A percentile compares a stretch with the other conserved stretches of the same genome.
These are phyloP conservation scores for Sinhomidia bicolor DNA, from an alignment of 2,888 invertebrate species.

Conservation along the genomic window DNA sequence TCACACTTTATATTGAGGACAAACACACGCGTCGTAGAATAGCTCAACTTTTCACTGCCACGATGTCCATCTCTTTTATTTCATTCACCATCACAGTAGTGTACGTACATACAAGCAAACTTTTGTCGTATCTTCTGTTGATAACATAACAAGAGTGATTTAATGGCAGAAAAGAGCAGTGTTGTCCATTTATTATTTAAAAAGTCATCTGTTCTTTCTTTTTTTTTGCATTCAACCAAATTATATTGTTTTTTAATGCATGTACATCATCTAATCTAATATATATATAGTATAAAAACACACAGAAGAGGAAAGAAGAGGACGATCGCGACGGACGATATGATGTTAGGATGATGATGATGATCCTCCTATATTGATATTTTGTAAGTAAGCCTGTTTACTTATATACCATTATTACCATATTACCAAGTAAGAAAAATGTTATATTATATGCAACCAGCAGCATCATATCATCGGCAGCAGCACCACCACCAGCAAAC, in stretches of 20 bases:
- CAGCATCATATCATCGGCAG: too few relatives aligned
- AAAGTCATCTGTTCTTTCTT: conserved; percentile 58
- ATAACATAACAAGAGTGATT: neutral
- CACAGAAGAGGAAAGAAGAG: neutral
- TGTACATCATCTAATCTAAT: neutral
- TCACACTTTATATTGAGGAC: too few relatives aligned
- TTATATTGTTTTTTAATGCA: neutral
- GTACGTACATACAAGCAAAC: too few relatives aligned
- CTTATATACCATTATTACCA: neutral
- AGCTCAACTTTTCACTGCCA: neutral
- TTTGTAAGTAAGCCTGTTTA: neutral
- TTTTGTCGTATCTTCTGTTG: neutral
- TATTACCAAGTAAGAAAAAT: neutral
- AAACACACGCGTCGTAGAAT: neutral
- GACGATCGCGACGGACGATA: neutral
- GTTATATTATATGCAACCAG: too few relatives aligned
- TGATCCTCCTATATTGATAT: conserved; percentile 5
- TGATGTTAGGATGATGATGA: too few relatives aligned
- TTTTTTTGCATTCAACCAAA: neutral
- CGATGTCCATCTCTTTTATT: neutral
- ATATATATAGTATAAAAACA: neutral
- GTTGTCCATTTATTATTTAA: conserved; percentile 44
- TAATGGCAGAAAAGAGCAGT: neutral
- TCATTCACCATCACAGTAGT: too few relatives aligned
- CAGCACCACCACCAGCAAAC: too few relatives aligned